Evolutionary conservation across 1,140 invertebrate species (phyloP).

Genomic region (Nymphalis io): DNA sequence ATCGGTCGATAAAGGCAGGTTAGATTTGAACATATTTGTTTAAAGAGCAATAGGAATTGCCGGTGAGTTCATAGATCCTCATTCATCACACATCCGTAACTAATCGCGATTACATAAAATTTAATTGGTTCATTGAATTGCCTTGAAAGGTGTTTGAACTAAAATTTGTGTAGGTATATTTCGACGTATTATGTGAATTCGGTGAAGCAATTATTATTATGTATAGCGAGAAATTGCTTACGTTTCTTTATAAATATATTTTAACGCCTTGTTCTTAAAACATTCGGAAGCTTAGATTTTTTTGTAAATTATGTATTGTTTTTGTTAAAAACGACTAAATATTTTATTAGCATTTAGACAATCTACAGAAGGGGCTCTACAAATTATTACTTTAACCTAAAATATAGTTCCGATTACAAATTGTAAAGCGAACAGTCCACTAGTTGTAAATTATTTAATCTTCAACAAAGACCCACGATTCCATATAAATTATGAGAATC

Average conservation of each 20-base stretch:
- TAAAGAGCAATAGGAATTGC: not conserved
- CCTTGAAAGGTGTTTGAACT: slow-evolving; percentile 12
- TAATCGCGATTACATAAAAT: not conserved
- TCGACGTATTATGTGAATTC: not conserved
- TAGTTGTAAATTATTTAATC: slow-evolving; percentile 1
- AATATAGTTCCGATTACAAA: too few relatives aligned
- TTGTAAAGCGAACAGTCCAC: not conserved
- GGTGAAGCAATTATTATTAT: not conserved
- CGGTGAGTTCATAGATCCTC: not conserved
- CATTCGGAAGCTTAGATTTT: too few relatives aligned
- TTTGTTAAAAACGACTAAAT: too few relatives aligned
- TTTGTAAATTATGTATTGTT: too few relatives aligned
- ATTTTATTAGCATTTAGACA: too few relatives aligned
- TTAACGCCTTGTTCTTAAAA: too few relatives aligned
- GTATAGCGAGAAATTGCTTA: not conserved
- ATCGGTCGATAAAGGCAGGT: not conserved
- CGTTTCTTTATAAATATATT: not conserved
- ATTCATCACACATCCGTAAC: not conserved
- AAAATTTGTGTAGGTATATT: not conserved
- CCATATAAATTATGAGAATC: slow-evolving; percentile 18
- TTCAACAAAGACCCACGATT: slow-evolving; percentile 2
- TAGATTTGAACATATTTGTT: not conserved
- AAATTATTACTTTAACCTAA: too few relatives aligned
- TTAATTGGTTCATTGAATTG: slow-evolving; percentile 9
- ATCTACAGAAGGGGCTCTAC: too few relatives aligned